Base-by-base conservation (phyloP, 2,113 vertebrate species). In the Alethe diademata region DNA sequence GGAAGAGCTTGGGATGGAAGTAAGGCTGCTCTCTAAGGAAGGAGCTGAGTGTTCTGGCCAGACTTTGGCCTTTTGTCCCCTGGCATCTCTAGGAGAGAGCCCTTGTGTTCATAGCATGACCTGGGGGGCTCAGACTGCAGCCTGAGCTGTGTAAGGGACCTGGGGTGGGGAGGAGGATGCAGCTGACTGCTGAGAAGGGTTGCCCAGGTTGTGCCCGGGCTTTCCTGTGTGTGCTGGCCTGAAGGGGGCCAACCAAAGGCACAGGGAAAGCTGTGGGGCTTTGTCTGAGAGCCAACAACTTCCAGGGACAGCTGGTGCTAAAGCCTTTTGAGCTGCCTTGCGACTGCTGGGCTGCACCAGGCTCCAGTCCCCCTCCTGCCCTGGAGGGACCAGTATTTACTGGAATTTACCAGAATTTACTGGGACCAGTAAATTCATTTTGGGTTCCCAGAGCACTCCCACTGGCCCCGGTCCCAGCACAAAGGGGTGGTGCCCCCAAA, bases 141-240 rank as follows among this genome's bases (percentile, higher is more conserved):
- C 10, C 25, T 4, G 22, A 35, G 70, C 60, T 57, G 19, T 0
- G 1, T 16, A 1, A 33, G 48, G 33, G 24, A 19, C 11, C 29
- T 1, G 2, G 58, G 16, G 3, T 9, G 40, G 33, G 38, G 25
- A 54, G 38, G 28, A 54, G 35, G 57, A n/a, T 8, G 23, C 42
- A 70, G 50, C 66, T 50, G 48, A 43, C 43, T 9, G 31, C 14
- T 35, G 16, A 7, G 8, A 11, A 48, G 24, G 40, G 11, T 48
- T 45, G 19, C 43, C 5, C 25, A 35, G n/a, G 12, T 33, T 29
- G 50, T 56, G 35, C 10, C 36, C 48, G 60, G 48, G 48, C 38
- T 58, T 53, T 38, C 17, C 18, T 67, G 58, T 3, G 2, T 35
- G 36, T 0, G 0, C 71, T 51, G 78, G 25, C 54, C 19, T 12